Evolutionary conservation across 2,888 invertebrate species (phyloP), one percentile per base, ranked within the genome.

Genomic region (Germaria angustata): DNA sequence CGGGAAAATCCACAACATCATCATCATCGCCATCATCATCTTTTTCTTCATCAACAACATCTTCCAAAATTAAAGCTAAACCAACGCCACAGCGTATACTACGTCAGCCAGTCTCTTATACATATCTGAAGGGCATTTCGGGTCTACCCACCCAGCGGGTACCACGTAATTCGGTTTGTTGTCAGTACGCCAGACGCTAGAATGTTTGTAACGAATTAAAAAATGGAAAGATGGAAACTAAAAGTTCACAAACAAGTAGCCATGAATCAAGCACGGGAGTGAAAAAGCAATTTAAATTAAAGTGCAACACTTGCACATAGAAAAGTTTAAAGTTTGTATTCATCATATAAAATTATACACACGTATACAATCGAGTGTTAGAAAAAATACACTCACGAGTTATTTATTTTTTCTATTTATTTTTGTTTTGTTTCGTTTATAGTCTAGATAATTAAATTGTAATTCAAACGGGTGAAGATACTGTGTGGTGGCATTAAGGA

Each of bases 61-160:
- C 84, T 17, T 84, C 84, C 44, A 86, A 87, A 80, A 85, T 85
- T 68, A 87, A 84, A 75, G 84, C 86, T 63, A 90, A 90, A 86
- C 93, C 94, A 84, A 95, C 94, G 76, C 95, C 95, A 1, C 95
- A 95, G 88, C 93, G 95, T 86, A 96, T 96, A 83, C 92, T 96
- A 8, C 93, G 96, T 44, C 93, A 95, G 65, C 96, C 96, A 1
- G 94, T 96, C 11, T 93, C 94, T 0, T 96, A 96, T 90, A 95
- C 95, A 8, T 96, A 96, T 90, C 94, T 95, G 1, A 94, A 94
- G 84, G 96, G 96, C 55, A 92, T 96, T 84, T 96, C 96, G 8
- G 96, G 96, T 9, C 91, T 96, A 71, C 96, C 96, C 7, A 96
- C 96, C 0, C 96, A 96, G 89, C 92, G 96, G 87, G 94, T 96